Evolutionary conservation across 2,113 vertebrate genomes (phyloP), one percentile per base, ranked within the genome.

Genomic region (Siphamia tubifer): DNA sequence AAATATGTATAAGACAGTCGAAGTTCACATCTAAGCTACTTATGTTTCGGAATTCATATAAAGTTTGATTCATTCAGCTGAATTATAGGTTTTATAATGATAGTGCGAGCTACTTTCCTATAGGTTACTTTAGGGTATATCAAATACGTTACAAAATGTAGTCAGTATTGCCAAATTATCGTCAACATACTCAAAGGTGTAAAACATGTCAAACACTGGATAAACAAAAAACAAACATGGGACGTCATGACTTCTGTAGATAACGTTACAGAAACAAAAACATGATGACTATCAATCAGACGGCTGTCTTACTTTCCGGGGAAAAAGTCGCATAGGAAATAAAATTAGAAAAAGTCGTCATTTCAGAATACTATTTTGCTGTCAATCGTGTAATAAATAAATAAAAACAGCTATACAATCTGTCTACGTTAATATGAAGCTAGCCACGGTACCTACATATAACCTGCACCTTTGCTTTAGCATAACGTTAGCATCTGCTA

Each of bases 391-490:
- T n/a, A 3, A n/a, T n/a, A 20, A 19, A 6, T n/a, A 5, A 28
- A 28, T 6, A 34, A 64, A 34, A 47, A 1, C 35, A 15, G 2
- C 4, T 7, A 7, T 9, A 15, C 40, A 4, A 19, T 53, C 13
- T 36, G 42, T 2, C 9, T 8, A 1, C 28, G n/a, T 57, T 32
- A 49, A 47, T 49, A 8, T 11, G 13, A 43, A 19, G 65, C 65
- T 79, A 82, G 30, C 53, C 31, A 19, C 12, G 63, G 58, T 76
- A 68, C 62, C 54, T 71, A 55, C 17, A n/a, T 34, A 81, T 42
- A 79, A 81, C 77, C 85, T 89, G 81, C 60, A 80, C 72, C 54
- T 76, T 68, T 39, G 38, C 69, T 54, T 48, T 65, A 80, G 79
- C 73, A 24, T 60, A 61, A 36, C 5, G 72, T 68, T 74, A 70